These are phyloP conservation scores for Drosophila prostipennis DNA, from an alignment of 2,888 invertebrate species.

Conservation along the genomic window DNA sequence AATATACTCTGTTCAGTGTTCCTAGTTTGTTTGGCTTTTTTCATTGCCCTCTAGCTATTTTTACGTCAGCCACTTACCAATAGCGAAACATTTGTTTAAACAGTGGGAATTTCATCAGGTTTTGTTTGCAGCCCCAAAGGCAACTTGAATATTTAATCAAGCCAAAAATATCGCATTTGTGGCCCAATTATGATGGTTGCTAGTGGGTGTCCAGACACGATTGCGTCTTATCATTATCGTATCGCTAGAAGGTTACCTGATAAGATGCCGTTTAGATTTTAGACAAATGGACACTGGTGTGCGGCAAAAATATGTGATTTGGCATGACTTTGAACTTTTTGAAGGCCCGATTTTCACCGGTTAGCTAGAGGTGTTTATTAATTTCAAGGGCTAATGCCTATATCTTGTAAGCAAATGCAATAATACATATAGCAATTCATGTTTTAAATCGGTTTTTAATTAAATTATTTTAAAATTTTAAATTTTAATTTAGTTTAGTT, in stretches of 20 bases:
- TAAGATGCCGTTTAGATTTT: slow-evolving; percentile 10
- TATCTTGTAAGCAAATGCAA: too few relatives aligned
- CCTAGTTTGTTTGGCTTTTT: not conserved
- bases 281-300: slow-evolving; percentile 12
- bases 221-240: slow-evolving; percentile 53
- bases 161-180: slow-evolving; percentile 50
- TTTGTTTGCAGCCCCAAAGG: slow-evolving; percentile 28
- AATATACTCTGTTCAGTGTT: slow-evolving; percentile 1
- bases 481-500: too few relatives aligned
- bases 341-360: not conserved
- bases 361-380: not conserved
- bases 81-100: slow-evolving; percentile 66
- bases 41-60: slow-evolving; percentile 11
- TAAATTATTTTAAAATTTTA: too few relatives aligned
- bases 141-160: slow-evolving; percentile 61
- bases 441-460: too few relatives aligned
- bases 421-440: too few relatives aligned
- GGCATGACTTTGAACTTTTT: slow-evolving; percentile 48
- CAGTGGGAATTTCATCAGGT: slow-evolving; percentile 58
- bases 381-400: not conserved
- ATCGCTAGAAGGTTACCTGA: slow-evolving; percentile 23
- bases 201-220: slow-evolving; percentile 11
- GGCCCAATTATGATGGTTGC: slow-evolving; percentile 23
- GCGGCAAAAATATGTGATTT: slow-evolving; percentile 26
- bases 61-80: slow-evolving; percentile 31